Conservation (phyloP, 2,888 invertebrate species). For the Athalia cordata region DNA sequence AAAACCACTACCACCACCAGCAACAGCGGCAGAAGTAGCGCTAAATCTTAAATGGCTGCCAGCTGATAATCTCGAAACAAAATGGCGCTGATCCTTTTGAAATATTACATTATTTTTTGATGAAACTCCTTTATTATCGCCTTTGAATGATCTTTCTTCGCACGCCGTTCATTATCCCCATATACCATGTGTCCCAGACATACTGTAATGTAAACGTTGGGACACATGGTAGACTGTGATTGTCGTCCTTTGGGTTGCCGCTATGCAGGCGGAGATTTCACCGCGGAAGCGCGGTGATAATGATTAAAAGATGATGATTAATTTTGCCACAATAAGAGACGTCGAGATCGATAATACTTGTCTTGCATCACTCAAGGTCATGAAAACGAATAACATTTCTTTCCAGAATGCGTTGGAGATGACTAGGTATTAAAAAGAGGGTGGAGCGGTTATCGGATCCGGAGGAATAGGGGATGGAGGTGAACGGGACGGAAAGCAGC, state of each 20-base stretch:
- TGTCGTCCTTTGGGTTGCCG: too few relatives aligned
- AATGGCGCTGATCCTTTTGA: constrained; percentile 12
- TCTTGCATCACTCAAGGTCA: neutral
- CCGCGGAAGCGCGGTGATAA: too few relatives aligned
- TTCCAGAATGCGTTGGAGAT: constrained; percentile 43
- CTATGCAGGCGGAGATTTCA: too few relatives aligned
- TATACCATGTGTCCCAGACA: too few relatives aligned
- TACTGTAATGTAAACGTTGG: too few relatives aligned
- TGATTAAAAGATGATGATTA: too few relatives aligned
- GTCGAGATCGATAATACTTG: too few relatives aligned
- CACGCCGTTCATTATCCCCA: constrained; percentile 7
- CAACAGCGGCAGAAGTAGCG: too few relatives aligned
- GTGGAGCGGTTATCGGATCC: constrained; percentile 35
- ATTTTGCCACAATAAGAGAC: too few relatives aligned
- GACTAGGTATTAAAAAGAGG: constrained; percentile 38
- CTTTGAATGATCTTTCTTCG: neutral
- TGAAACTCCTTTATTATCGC: constrained; percentile 23
- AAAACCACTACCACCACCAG: neutral
- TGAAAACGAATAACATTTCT: neutral
- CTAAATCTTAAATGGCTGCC: too few relatives aligned
- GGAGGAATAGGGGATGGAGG: constrained; percentile 61
- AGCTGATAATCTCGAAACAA: too few relatives aligned
- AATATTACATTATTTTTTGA: neutral
- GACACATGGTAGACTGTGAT: too few relatives aligned
- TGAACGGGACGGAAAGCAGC: constrained; percentile 64